Evolutionary conservation across 2,797 vertebrate species (phyloP).

Genomic region (Pangasius sanitwongsei): DNA sequence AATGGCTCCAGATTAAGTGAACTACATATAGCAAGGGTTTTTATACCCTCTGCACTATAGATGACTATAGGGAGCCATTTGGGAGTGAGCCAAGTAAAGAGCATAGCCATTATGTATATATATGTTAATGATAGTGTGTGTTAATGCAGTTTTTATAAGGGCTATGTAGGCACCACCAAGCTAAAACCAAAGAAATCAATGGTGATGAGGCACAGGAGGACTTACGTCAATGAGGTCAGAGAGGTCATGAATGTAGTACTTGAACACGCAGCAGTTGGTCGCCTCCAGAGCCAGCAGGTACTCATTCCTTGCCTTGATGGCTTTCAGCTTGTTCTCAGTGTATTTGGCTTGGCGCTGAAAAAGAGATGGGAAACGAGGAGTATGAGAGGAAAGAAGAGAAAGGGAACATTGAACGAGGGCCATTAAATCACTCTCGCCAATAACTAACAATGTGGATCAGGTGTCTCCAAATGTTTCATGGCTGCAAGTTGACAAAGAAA

Average conservation of each 20-base stretch:
- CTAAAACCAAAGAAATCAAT: background rate
- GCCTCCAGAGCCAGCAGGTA: conserved; percentile 95
- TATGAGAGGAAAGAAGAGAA: conserved; percentile 17
- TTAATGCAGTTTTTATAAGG: background rate
- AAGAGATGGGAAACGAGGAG: conserved; percentile 51
- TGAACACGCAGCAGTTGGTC: conserved; percentile 96
- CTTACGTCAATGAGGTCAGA: conserved; percentile 98
- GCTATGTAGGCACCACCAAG: background rate
- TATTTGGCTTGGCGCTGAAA: conserved; percentile 95
- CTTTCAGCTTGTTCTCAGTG: conserved; percentile 96
- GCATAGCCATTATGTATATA: background rate
- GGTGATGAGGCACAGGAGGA: conserved; percentile 50
- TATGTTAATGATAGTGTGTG: conserved; percentile 2
- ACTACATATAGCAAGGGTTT: background rate
- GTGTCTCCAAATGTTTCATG: conserved; percentile 15
- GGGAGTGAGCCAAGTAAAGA: background rate
- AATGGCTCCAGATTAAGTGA: background rate
- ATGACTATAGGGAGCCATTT: background rate
- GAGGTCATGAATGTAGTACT: conserved; percentile 98
- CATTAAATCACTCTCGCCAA: conserved; percentile 3
- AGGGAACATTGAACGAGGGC: conserved; percentile 22
- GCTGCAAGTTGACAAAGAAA: conserved; percentile 21
- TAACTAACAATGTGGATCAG: conserved; percentile 3
- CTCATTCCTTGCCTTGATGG: conserved; percentile 95
- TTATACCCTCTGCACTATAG: background rate